phyloP scores from a whole-genome alignment of 1,140 invertebrate species.

The Danaus plexippus region DNA sequence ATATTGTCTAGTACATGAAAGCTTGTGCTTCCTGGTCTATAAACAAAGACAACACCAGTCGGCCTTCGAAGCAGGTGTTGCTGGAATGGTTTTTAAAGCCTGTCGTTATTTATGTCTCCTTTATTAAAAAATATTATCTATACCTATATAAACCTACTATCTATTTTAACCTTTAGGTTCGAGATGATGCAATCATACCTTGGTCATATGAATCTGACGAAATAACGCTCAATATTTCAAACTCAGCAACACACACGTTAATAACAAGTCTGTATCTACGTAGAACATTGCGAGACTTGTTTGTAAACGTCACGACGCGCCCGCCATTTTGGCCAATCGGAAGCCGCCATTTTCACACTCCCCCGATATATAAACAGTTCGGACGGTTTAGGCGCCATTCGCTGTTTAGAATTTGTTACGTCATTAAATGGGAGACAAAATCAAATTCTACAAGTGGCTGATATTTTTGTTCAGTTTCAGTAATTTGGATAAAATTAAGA shows the following conservation, averaged over 20 bases:
- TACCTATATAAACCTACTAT: too few relatives aligned
- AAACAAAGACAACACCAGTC: too few relatives aligned
- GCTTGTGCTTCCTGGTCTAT: too few relatives aligned
- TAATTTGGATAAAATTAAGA: slow-evolving; percentile 55
- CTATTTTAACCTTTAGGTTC: too few relatives aligned
- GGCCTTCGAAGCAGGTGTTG: too few relatives aligned
- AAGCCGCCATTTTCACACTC: slow-evolving; percentile 34
- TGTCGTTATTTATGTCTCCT: too few relatives aligned
- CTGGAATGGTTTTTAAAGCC: too few relatives aligned
- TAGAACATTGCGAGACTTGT: slow-evolving; percentile 3
- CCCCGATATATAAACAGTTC: slow-evolving; percentile 45
- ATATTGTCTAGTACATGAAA: too few relatives aligned
- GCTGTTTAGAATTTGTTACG: slow-evolving; percentile 28
- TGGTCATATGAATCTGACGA: slow-evolving; percentile 29
- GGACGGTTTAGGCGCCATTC: slow-evolving; percentile 37
- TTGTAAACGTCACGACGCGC: slow-evolving; percentile 43
- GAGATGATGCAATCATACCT: slow-evolving; percentile 29
- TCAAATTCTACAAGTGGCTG: slow-evolving; percentile 58
- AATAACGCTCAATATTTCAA: slow-evolving; percentile 18
- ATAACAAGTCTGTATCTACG: slow-evolving; percentile 2
- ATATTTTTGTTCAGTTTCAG: slow-evolving; percentile 61
- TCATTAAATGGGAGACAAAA: slow-evolving; percentile 67
- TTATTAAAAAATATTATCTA: too few relatives aligned
- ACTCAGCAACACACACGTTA: slow-evolving; percentile 5
- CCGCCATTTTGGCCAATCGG: slow-evolving; percentile 50